These are phyloP conservation scores for Varanus komodoensis DNA, from an alignment of 2,113 vertebrate genomes.

Conservation along the genomic window DNA sequence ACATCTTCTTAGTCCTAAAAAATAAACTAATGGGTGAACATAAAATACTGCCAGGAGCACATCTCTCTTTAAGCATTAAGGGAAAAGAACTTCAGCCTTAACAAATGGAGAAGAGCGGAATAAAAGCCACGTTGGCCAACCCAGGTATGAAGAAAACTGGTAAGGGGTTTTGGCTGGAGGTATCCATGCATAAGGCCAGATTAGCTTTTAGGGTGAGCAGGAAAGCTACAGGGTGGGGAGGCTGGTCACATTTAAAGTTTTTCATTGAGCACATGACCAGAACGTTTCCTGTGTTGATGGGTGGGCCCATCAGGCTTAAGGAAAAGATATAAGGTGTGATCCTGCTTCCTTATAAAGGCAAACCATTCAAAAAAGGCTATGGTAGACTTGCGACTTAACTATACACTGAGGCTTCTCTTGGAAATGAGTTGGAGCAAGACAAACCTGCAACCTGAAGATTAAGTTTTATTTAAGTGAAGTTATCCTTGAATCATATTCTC, in stretches of 20 bases:
- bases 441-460: neutral
- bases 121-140: slow-evolving; percentile 49
- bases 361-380: neutral
- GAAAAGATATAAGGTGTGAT: neutral
- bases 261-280: neutral
- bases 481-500: neutral
- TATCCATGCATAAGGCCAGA: neutral
- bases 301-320: neutral
- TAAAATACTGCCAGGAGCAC: slow-evolving; percentile 75
- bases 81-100: slow-evolving; percentile 57
- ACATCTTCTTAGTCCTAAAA: slow-evolving; percentile 85
- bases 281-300: neutral
- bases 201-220: neutral
- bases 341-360: neutral
- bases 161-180: slow-evolving; percentile 38
- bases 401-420: neutral
- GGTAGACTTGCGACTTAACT: neutral
- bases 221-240: neutral
- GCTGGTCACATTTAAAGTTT: neutral
- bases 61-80: slow-evolving; percentile 64
- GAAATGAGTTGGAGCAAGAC: neutral
- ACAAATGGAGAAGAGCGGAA: slow-evolving; percentile 69
- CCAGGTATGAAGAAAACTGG: slow-evolving; percentile 51
- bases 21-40: slow-evolving; percentile 84
- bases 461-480: neutral